phyloP scores from a whole-genome alignment of 1,140 invertebrate species.

The Trichonephila inaurata region DNA sequence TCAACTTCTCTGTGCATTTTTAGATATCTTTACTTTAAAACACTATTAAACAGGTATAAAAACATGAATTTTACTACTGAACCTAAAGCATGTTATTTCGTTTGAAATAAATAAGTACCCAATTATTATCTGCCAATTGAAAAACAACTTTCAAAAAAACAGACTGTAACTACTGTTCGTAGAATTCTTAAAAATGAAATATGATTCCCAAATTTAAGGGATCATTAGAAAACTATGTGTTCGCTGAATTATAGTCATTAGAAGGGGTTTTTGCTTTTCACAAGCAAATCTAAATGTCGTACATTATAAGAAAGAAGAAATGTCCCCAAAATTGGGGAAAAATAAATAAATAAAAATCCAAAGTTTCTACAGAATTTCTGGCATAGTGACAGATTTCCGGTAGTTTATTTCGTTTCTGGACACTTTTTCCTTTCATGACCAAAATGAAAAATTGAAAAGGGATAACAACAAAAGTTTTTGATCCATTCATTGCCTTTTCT shows the following conservation, averaged over 20 bases:
- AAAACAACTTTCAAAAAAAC: too few species aligned
- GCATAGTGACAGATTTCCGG: slow-evolving; percentile 38
- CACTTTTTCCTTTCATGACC: slow-evolving; percentile 2
- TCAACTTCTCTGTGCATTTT: too few species aligned
- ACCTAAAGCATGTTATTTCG: too few species aligned
- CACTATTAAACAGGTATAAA: too few species aligned
- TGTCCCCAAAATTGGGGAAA: neutral
- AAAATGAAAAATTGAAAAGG: slow-evolving; percentile 50
- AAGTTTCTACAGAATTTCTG: slow-evolving; percentile 13
- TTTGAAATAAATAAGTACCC: too few species aligned
- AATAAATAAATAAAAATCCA: neutral
- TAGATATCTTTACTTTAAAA: too few species aligned
- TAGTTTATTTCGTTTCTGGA: slow-evolving; percentile 8
- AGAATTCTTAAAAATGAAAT: too few species aligned
- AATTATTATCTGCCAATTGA: too few species aligned
- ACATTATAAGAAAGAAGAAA: neutral
- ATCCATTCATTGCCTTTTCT: neutral
- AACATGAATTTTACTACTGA: too few species aligned
- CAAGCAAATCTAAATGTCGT: neutral
- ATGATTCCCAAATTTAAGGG: too few species aligned
- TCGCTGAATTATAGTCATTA: neutral
- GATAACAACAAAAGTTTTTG: slow-evolving; percentile 38
- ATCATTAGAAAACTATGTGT: neutral
- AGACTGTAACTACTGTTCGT: too few species aligned
- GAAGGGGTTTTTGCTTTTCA: neutral